Percentiles rank a stretch among this genome's conserved stretches.
phyloP scores from a whole-genome alignment of 2,113 vertebrate species.

The Tor tambroides region DNA sequence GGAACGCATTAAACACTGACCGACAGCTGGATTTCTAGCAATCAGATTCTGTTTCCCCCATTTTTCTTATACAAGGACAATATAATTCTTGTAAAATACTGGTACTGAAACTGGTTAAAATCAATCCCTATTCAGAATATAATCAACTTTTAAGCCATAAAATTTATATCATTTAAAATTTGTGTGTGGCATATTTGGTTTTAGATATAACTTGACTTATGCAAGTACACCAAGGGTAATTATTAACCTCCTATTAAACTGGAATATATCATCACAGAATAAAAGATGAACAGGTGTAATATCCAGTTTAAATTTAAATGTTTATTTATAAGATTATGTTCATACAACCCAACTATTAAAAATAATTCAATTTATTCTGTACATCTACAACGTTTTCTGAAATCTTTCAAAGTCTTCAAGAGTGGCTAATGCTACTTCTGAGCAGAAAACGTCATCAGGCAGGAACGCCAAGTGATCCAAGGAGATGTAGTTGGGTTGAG shows the following conservation, averaged over 20 bases:
- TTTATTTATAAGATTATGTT: background rate
- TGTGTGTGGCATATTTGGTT: background rate
- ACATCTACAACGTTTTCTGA: conserved; percentile 88
- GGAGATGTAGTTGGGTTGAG: conserved; percentile 84
- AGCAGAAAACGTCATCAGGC: conserved; percentile 87
- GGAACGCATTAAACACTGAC: too few relatives aligned
- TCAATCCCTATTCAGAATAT: too few relatives aligned
- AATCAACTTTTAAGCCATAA: too few relatives aligned
- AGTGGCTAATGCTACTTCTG: conserved; percentile 83
- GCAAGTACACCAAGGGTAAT: background rate
- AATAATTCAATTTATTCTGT: conserved; percentile 20
- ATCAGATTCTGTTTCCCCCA: too few relatives aligned
- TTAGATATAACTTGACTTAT: background rate
- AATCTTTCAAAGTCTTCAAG: conserved; percentile 88
- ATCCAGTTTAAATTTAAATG: background rate
- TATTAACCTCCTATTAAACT: background rate
- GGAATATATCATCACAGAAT: background rate
- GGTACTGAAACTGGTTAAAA: too few relatives aligned
- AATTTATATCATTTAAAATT: too few relatives aligned
- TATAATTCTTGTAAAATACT: too few relatives aligned
- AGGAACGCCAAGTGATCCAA: conserved; percentile 83
- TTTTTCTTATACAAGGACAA: too few relatives aligned
- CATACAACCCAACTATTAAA: background rate
- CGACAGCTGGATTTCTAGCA: too few relatives aligned
- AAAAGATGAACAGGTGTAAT: background rate